Evolutionary conservation across 2,797 vertebrate species (phyloP).

Genomic region (Paratrypauchen microcephalus): DNA sequence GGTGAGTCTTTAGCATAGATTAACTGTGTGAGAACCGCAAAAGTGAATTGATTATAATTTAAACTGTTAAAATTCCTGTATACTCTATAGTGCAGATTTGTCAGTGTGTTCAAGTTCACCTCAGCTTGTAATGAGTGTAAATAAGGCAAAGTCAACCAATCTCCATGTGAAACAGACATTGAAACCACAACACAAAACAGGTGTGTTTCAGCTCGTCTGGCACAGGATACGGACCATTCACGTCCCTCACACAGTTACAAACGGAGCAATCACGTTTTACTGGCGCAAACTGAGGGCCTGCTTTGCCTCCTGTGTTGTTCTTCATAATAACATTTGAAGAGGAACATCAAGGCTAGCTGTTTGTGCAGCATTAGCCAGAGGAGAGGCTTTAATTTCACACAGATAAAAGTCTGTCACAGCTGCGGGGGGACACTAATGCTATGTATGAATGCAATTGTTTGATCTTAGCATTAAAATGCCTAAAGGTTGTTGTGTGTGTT

Average conservation of each 20-base stretch:
- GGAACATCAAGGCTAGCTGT: slow-evolving; percentile 42
- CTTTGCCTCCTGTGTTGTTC: slow-evolving; percentile 17
- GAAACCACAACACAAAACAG: slow-evolving; percentile 34
- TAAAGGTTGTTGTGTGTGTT: slow-evolving; percentile 31
- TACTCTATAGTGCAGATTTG: slow-evolving; percentile 3
- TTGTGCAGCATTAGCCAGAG: slow-evolving; percentile 48
- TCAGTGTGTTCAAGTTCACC: slow-evolving; percentile 9
- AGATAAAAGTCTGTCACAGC: slow-evolving; percentile 36
- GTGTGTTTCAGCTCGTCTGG: slow-evolving; percentile 30
- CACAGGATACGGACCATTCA: slow-evolving; percentile 14
- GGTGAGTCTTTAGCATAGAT: slow-evolving; percentile 16
- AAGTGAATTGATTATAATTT: slow-evolving; percentile 7
- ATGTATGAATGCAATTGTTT: slow-evolving; percentile 32
- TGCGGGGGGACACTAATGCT: slow-evolving; percentile 29
- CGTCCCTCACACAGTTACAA: slow-evolving; percentile 19
- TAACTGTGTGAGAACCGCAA: slow-evolving; percentile 5
- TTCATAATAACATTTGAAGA: slow-evolving; percentile 26
- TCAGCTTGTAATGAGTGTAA: slow-evolving; percentile 13
- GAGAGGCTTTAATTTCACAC: slow-evolving; percentile 57
- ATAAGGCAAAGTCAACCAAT: slow-evolving; percentile 16
- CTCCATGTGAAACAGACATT: slow-evolving; percentile 22
- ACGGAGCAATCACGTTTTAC: slow-evolving; percentile 28
- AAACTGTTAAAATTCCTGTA: slow-evolving; percentile 6
- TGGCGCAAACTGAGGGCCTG: slow-evolving; percentile 32
- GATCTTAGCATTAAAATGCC: slow-evolving; percentile 33